Percentiles rank a stretch among this genome's conserved stretches.
Evolutionary conservation across 2,888 invertebrate species (phyloP).

Genomic region (Alviniconcha strummeri): DNA sequence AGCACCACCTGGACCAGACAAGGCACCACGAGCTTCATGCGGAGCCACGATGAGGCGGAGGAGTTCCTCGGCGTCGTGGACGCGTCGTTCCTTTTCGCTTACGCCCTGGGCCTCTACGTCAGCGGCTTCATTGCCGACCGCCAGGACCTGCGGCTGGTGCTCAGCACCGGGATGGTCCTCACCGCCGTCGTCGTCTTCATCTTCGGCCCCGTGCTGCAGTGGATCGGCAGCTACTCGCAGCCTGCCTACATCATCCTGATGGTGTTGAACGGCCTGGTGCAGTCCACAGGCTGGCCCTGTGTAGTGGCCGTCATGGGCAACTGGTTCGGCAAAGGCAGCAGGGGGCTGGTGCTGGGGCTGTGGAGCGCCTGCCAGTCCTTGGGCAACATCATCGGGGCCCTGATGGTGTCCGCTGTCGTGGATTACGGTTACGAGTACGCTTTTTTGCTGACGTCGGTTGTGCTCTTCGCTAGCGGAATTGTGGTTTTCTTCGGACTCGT

Average conservation of each 20-base stretch:
- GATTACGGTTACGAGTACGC: slow-evolving; percentile 75
- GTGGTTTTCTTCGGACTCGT: slow-evolving; percentile 73
- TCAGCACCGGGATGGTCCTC: slow-evolving; percentile 6
- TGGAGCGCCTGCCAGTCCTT: slow-evolving; percentile 76
- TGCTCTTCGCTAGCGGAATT: slow-evolving; percentile 72
- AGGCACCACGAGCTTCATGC: neutral
- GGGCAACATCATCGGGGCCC: slow-evolving; percentile 75
- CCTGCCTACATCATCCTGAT: slow-evolving; percentile 73
- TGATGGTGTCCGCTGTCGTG: slow-evolving; percentile 73
- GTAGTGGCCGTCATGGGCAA: slow-evolving; percentile 76
- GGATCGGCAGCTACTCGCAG: slow-evolving; percentile 72
- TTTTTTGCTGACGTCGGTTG: slow-evolving; percentile 73
- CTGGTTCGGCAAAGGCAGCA: slow-evolving; percentile 75
- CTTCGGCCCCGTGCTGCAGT: slow-evolving; percentile 75
- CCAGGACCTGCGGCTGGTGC: slow-evolving; percentile 40
- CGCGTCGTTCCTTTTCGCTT: slow-evolving; percentile 70
- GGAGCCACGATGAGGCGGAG: slow-evolving; percentile 53
- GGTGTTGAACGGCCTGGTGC: slow-evolving; percentile 75
- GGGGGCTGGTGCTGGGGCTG: slow-evolving; percentile 75
- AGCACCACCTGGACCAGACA: neutral
- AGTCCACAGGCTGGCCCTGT: slow-evolving; percentile 76
- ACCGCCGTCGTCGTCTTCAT: slow-evolving; percentile 65
- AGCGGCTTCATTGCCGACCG: slow-evolving; percentile 76
- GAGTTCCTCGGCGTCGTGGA: slow-evolving; percentile 69
- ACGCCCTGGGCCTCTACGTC: slow-evolving; percentile 73